A percentile compares a stretch with the other conserved stretches of the same genome.
These are phyloP conservation scores for Aleadryas rufinucha DNA, from an alignment of 2,113 vertebrate genomes.

Conservation along the genomic window DNA sequence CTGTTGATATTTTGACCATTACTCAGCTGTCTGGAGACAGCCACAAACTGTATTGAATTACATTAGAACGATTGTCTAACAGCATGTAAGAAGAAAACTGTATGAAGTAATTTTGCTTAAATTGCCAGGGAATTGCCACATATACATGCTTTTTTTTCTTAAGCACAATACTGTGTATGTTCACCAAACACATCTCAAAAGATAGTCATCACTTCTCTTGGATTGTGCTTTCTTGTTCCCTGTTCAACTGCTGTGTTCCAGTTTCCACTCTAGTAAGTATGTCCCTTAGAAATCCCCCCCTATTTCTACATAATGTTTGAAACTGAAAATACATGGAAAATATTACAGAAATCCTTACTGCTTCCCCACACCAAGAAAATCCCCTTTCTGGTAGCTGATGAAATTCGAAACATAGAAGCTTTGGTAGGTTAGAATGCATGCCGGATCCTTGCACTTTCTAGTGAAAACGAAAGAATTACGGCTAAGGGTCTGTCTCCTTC, in stretches of 20 bases:
- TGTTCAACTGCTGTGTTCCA: background rate
- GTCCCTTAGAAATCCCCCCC: background rate
- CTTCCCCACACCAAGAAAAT: background rate
- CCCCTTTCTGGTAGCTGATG: background rate
- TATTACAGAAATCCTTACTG: background rate
- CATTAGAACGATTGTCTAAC: slow-evolving; percentile 52
- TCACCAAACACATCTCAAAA: background rate
- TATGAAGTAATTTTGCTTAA: slow-evolving; percentile 39
- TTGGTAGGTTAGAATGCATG: background rate
- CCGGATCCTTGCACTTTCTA: background rate
- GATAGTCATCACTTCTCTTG: background rate
- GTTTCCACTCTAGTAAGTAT: background rate
- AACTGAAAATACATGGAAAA: background rate
- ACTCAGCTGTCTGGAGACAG: slow-evolving; percentile 75
- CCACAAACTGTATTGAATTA: slow-evolving; percentile 70
- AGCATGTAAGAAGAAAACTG: slow-evolving; percentile 51
- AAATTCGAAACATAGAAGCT: background rate
- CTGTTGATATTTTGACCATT: slow-evolving; percentile 72
- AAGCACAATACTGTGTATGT: background rate
- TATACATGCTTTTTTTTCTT: background rate
- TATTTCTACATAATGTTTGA: background rate
- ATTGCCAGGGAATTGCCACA: slow-evolving; percentile 22
- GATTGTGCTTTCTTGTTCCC: background rate
- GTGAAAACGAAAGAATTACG: background rate
- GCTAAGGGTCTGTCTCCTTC: background rate